Conservation (phyloP, 2,888 invertebrate genomes). For the Lepidochrysops patricia region DNA sequence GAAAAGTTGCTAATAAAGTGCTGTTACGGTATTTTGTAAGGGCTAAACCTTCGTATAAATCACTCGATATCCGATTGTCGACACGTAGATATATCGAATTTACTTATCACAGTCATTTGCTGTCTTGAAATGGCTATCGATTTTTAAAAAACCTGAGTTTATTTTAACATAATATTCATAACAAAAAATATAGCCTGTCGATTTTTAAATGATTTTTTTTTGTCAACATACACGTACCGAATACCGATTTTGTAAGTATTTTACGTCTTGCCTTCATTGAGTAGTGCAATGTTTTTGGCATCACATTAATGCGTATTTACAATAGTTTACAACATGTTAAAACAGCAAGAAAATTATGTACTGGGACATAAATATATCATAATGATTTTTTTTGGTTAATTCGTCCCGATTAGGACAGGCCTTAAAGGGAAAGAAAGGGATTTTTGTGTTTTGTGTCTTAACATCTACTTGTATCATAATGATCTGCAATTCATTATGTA, state of each 20-base stretch:
- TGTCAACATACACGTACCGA: too few species aligned
- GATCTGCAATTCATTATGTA: constrained; percentile 1
- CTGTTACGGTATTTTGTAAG: background rate
- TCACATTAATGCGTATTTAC: background rate
- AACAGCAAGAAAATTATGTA: background rate
- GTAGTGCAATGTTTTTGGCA: background rate
- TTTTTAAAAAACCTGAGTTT: background rate
- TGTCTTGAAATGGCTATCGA: background rate
- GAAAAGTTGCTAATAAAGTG: background rate
- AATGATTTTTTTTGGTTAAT: too few species aligned
- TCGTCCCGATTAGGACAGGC: too few species aligned
- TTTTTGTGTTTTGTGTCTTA: too few species aligned
- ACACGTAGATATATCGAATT: background rate
- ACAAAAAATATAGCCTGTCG: background rate
- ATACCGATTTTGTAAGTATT: too few species aligned
- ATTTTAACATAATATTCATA: background rate
- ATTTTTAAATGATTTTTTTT: background rate
- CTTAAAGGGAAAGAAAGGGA: too few species aligned
- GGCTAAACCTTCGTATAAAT: background rate
- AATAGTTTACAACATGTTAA: background rate
- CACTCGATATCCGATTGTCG: background rate
- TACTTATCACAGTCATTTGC: background rate
- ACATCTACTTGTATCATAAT: too few species aligned
- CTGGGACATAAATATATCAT: background rate
- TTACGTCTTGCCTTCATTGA: background rate